These are phyloP conservation scores for Trochalopteron elliotii DNA, from an alignment of 2,113 vertebrate genomes.

Conservation along the genomic window DNA sequence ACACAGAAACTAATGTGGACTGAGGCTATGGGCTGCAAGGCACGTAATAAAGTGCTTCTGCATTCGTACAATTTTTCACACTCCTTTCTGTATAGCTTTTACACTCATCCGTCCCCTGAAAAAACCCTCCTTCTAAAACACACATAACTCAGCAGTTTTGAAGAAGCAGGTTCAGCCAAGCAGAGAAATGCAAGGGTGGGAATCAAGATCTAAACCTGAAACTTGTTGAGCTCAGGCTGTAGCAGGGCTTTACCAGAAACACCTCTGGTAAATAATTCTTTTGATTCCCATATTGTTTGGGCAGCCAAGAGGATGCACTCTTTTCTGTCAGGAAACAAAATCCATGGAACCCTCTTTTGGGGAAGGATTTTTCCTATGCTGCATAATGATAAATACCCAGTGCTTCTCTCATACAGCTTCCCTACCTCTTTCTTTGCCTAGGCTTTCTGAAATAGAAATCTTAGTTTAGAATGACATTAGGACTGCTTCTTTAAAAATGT, in stretches of 20 bases:
- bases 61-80: neutral
- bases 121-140: neutral
- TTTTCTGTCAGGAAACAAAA: neutral
- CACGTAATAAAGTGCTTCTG: neutral
- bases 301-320: neutral
- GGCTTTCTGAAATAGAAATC: neutral
- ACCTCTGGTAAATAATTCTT: neutral
- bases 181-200: neutral
- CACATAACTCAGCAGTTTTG: neutral
- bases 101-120: neutral
- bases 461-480: neutral
- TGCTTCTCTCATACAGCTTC: neutral
- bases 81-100: neutral
- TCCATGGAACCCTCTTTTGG: neutral
- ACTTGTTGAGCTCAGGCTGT: neutral
- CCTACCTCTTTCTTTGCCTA: neutral
- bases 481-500: neutral
- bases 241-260: neutral
- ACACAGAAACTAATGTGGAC: neutral
- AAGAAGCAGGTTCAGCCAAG: neutral
- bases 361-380: neutral
- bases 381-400: neutral
- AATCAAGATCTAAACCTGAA: neutral
- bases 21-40: neutral
- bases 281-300: neutral